phyloP scores from a whole-genome alignment of 2,888 invertebrate genomes.

The Archips crataeganus region DNA sequence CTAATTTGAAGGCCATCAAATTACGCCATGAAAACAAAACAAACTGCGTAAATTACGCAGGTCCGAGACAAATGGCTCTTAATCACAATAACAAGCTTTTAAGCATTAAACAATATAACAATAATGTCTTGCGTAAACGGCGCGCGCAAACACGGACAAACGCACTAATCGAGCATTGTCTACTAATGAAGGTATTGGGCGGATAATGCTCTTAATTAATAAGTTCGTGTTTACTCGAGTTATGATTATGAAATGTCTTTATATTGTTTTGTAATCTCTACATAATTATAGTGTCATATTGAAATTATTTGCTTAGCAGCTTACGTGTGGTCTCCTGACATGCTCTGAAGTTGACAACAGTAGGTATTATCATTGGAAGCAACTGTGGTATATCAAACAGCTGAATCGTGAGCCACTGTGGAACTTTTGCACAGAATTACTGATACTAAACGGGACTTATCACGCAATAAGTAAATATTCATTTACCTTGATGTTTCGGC shows the following conservation, averaged over 20 bases:
- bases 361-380: not conserved
- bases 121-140: constrained; percentile 50
- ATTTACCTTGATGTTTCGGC: too few species aligned
- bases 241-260: constrained; percentile 1
- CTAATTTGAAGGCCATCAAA: not conserved
- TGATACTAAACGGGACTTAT: too few species aligned
- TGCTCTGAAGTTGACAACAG: not conserved
- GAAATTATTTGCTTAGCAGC: not conserved
- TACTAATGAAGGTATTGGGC: constrained; percentile 32
- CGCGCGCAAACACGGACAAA: constrained; percentile 16
- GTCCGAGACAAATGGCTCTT: constrained; percentile 15
- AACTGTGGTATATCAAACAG: too few species aligned
- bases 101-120: constrained; percentile 51
- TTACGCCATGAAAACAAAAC: constrained; percentile 1
- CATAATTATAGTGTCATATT: not conserved
- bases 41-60: constrained; percentile 11
- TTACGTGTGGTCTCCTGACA: not conserved
- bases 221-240: constrained; percentile 13
- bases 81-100: constrained; percentile 42
- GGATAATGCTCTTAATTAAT: constrained; percentile 28
- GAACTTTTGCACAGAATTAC: too few species aligned
- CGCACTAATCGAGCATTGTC: constrained; percentile 34
- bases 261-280: not conserved
- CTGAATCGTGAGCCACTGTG: too few species aligned
- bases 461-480: too few species aligned